Evolutionary conservation across 1,140 invertebrate genomes (phyloP).

Genomic region (Drosophila hydei): DNA sequence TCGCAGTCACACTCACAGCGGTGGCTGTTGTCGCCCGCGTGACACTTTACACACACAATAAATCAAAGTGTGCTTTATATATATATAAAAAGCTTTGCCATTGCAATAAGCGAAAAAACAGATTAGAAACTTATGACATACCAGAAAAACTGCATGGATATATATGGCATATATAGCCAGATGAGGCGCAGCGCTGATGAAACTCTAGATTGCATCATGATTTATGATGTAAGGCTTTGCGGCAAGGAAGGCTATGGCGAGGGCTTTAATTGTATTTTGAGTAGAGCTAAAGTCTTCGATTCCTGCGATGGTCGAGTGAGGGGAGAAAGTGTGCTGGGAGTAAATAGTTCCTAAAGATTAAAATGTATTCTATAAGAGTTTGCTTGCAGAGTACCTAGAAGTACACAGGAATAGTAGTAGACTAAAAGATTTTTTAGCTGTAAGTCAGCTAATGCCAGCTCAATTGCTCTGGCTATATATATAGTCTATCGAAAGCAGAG

Average conservation of each 20-base stretch:
- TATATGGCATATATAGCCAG: background rate
- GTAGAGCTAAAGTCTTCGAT: too few species aligned
- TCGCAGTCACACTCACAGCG: conserved; percentile 46
- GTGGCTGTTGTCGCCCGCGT: conserved; percentile 76
- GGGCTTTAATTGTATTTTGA: background rate
- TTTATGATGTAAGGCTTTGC: conserved; percentile 20
- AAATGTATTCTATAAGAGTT: too few species aligned
- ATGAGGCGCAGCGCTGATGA: conserved; percentile 5
- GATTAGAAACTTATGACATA: conserved; percentile 28
- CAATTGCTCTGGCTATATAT: too few species aligned
- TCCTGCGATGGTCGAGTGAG: too few species aligned
- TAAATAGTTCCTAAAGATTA: too few species aligned
- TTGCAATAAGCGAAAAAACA: conserved; percentile 34
- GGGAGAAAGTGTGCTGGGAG: too few species aligned
- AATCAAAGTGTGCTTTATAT: conserved; percentile 56
- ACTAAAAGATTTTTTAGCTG: too few species aligned
- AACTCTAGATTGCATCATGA: conserved; percentile 36
- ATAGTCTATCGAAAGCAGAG: too few species aligned
- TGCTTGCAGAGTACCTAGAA: too few species aligned
- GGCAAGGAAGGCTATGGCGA: background rate
- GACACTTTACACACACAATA: conserved; percentile 81
- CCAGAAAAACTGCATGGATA: conserved; percentile 3
- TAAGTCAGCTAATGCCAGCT: too few species aligned
- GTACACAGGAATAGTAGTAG: too few species aligned
- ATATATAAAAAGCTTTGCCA: conserved; percentile 7